Conservation (phyloP, 2,113 vertebrate genomes). For the Trogon surrucura region DNA sequence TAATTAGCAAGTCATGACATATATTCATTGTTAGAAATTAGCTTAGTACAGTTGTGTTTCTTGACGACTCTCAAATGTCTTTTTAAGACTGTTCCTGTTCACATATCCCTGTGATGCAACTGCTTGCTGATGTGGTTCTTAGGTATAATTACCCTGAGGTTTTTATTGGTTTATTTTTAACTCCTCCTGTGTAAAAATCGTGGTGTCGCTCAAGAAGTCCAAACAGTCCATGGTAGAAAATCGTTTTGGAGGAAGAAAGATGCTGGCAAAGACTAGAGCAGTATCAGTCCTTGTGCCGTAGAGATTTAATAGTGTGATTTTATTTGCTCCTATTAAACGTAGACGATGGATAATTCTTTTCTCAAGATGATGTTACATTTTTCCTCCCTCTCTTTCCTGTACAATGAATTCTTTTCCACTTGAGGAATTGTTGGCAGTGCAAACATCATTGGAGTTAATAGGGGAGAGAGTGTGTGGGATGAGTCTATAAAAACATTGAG, state of each 20-base stretch:
- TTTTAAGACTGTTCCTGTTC: not conserved
- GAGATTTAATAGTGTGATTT: not conserved
- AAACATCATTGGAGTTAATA: not conserved
- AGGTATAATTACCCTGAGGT: rapidly evolving
- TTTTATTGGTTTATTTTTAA: not conserved
- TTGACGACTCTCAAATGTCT: not conserved
- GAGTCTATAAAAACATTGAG: not conserved
- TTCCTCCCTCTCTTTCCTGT: not conserved
- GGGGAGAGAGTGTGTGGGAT: not conserved
- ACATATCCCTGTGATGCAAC: not conserved
- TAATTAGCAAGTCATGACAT: not conserved
- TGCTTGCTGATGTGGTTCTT: not conserved
- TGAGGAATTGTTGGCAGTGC: not conserved
- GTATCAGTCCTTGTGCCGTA: not conserved
- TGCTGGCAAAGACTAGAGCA: not conserved
- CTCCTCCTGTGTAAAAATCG: not conserved
- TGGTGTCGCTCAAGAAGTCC: not conserved
- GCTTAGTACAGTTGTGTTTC: rapidly evolving
- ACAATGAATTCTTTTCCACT: not conserved
- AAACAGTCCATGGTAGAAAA: not conserved
- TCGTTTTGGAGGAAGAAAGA: not conserved
- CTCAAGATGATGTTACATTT: not conserved
- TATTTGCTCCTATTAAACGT: not conserved
- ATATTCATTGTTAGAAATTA: not conserved
- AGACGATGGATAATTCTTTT: not conserved